Evolutionary conservation across 2,113 vertebrate species (phyloP).

Genomic region (Rhabdornis inornatus): DNA sequence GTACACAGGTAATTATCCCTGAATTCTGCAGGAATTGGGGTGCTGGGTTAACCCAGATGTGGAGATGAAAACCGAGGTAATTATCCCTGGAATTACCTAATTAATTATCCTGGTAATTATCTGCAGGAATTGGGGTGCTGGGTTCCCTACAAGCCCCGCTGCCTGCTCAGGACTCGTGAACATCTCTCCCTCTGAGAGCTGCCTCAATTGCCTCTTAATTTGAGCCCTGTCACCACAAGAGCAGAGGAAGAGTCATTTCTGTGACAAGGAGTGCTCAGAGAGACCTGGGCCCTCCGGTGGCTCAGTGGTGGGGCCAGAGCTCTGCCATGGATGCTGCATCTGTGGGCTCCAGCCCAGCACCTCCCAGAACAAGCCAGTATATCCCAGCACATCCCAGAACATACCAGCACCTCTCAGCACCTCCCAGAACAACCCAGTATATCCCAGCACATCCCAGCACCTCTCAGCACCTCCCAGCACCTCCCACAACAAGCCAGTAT

Average conservation of each 20-base stretch:
- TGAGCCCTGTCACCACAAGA: background rate
- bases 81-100: no score
- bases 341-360: fast-evolving
- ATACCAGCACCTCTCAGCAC: no score
- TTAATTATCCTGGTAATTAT: no score
- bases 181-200: background rate
- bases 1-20: no score
- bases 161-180: background rate
- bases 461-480: no score
- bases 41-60: background rate
- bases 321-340: background rate
- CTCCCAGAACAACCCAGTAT: no score
- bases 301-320: background rate
- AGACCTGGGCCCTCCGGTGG: background rate
- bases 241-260: background rate
- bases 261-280: background rate
- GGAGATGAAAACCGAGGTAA: no score
- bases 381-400: no score
- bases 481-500: no score
- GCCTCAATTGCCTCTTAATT: constrained; percentile 11
- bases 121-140: background rate
- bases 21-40: no score
- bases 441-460: no score
- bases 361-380: no score
- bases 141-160: background rate